These are phyloP conservation scores for Yponomeuta sedellus DNA, from an alignment of 2,888 invertebrate genomes.

Conservation along the genomic window DNA sequence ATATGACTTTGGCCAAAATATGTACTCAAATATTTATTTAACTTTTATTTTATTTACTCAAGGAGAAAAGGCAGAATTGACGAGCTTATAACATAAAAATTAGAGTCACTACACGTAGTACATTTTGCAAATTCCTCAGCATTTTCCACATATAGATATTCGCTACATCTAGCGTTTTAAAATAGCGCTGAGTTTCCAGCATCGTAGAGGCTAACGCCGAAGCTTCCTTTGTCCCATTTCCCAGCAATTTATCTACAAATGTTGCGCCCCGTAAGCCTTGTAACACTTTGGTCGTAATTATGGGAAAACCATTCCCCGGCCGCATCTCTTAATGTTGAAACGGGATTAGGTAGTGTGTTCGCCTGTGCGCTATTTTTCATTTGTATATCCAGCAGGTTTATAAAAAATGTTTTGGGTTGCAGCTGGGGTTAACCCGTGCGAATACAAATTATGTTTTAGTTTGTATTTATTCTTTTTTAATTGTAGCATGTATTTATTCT, in stretches of 20 bases:
- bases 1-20: too few relatives aligned
- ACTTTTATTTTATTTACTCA: too few relatives aligned
- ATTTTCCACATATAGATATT: too few relatives aligned
- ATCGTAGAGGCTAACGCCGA: neutral
- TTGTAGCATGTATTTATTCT: too few relatives aligned
- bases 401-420: neutral
- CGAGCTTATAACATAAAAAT: too few relatives aligned
- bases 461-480: too few relatives aligned
- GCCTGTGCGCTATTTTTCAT: neutral
- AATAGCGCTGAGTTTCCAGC: neutral
- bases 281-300: slow-evolving; percentile 61
- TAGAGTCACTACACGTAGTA: too few relatives aligned
- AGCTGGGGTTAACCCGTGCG: neutral
- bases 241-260: slow-evolving; percentile 70
- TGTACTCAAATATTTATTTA: too few relatives aligned
- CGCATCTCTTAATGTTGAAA: slow-evolving; percentile 65
- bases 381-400: neutral
- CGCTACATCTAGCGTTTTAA: neutral
- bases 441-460: neutral
- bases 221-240: slow-evolving; percentile 57
- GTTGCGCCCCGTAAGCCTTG: slow-evolving; percentile 64
- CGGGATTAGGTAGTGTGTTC: slow-evolving; percentile 52
- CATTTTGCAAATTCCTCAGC: too few relatives aligned
- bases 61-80: too few relatives aligned
- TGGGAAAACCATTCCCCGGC: slow-evolving; percentile 74